Percentiles rank a stretch among this genome's conserved stretches.
These are phyloP conservation scores for Marasmarcha lunaedactyla DNA, from an alignment of 2,888 invertebrate species.

Conservation along the genomic window DNA sequence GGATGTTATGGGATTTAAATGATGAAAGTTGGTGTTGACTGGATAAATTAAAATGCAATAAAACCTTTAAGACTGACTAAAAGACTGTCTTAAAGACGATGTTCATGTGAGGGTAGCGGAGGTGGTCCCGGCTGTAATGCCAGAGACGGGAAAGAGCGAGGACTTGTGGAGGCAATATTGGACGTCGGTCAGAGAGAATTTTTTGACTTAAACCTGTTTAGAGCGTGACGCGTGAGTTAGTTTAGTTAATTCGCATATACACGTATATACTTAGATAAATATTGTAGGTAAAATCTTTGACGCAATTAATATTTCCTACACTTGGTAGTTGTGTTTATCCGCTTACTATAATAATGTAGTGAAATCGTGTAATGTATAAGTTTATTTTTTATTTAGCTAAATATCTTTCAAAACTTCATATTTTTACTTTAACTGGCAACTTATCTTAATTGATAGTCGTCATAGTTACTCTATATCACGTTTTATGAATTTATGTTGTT, in stretches of 20 bases:
- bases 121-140: background rate
- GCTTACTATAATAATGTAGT: background rate
- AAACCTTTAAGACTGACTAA: constrained; percentile 66
- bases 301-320: background rate
- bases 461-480: background rate
- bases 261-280: background rate
- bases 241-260: no score
- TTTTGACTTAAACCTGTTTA: background rate
- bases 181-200: background rate
- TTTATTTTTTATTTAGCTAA: background rate
- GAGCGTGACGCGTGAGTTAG: background rate
- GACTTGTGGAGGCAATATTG: no score
- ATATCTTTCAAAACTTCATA: background rate
- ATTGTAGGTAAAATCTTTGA: background rate
- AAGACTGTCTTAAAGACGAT: constrained; percentile 64
- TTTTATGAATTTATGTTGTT: background rate
- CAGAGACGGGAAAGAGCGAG: background rate
- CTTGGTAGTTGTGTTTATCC: background rate
- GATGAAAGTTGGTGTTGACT: background rate
- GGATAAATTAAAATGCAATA: constrained; percentile 64
- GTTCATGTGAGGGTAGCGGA: constrained; percentile 21
- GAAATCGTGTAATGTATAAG: no score
- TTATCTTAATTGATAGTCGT: background rate
- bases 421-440: background rate
- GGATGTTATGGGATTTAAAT: constrained; percentile 3